phyloP scores from a whole-genome alignment of 2,888 invertebrate species.

The Microplitis deprimator region DNA sequence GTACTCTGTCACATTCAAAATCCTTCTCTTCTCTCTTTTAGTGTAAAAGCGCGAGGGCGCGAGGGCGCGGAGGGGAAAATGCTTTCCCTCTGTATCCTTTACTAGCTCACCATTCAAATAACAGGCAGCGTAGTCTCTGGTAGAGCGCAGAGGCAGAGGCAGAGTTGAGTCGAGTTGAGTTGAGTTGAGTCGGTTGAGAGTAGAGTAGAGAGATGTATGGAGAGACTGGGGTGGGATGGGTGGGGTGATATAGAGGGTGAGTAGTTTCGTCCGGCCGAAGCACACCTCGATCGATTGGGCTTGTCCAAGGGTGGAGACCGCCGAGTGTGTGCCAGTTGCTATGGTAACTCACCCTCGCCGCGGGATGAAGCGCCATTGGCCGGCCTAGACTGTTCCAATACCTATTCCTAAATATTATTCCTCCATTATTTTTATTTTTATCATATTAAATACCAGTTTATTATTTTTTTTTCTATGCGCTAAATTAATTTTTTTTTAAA shows the following conservation, averaged over 20 bases:
- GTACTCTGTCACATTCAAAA: conserved; percentile 71
- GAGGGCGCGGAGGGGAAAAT: not conserved
- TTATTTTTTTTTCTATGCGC: not conserved
- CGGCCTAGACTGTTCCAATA: conserved; percentile 62
- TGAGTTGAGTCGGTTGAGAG: conserved; percentile 52
- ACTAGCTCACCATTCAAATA: conserved; percentile 66
- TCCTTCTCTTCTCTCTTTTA: conserved; percentile 45
- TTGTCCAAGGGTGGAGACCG: conserved; percentile 70
- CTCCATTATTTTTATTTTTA: conserved; percentile 38
- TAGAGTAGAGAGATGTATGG: conserved; percentile 48
- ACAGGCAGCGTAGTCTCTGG: conserved; percentile 60
- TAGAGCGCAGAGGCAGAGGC: conserved; percentile 49
- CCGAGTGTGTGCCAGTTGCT: conserved; percentile 64
- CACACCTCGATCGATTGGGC: conserved; percentile 72
- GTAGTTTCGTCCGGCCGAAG: conserved; percentile 71
- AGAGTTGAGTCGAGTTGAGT: conserved; percentile 50
- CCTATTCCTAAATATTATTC: conserved; percentile 42
- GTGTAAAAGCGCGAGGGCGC: not conserved
- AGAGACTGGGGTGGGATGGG: conserved; percentile 16
- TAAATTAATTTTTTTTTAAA: not conserved
- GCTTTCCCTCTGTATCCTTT: conserved; percentile 38
- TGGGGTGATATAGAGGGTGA: conserved; percentile 64
- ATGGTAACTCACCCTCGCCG: conserved; percentile 68
- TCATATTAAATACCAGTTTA: not conserved
- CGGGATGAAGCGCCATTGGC: conserved; percentile 72